Conservation (phyloP, 1,140 invertebrate species). For the Diprion similis region DNA sequence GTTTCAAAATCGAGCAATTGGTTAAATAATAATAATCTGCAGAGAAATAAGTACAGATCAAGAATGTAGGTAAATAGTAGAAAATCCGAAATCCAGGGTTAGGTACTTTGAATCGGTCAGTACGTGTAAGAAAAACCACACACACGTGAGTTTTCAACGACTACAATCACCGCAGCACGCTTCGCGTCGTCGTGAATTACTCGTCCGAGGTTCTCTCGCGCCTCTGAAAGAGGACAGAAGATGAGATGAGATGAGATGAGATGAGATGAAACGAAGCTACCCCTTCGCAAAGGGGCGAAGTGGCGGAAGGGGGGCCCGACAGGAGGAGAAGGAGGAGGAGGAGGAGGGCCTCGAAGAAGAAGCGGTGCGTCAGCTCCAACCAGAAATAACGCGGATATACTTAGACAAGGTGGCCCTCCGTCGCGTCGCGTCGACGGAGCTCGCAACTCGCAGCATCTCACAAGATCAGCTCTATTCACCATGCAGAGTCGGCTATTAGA, state of each 20-base stretch:
- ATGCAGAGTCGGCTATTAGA: too few species aligned
- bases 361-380: slow-evolving; percentile 58
- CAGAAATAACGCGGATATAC: slow-evolving; percentile 62
- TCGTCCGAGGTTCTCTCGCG: not conserved
- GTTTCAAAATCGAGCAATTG: too few species aligned
- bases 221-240: not conserved
- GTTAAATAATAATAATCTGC: too few species aligned
- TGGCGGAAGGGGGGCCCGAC: slow-evolving; percentile 21
- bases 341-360: slow-evolving; percentile 28
- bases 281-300: not conserved
- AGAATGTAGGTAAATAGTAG: too few species aligned
- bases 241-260: not conserved
- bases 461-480: too few species aligned
- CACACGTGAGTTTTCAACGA: too few species aligned
- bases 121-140: not conserved
- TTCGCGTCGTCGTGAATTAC: not conserved
- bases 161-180: not conserved
- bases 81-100: too few species aligned
- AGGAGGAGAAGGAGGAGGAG: slow-evolving; percentile 28
- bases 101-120: not conserved
- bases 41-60: too few species aligned
- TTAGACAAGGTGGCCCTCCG: slow-evolving; percentile 54
- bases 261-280: not conserved
- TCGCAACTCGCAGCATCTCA: too few species aligned
- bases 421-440: slow-evolving; percentile 28